A percentile compares a stretch with the other conserved stretches of the same genome.
phyloP scores from a whole-genome alignment of 2,113 vertebrate species.

The Gymnobelideus leadbeateri region DNA sequence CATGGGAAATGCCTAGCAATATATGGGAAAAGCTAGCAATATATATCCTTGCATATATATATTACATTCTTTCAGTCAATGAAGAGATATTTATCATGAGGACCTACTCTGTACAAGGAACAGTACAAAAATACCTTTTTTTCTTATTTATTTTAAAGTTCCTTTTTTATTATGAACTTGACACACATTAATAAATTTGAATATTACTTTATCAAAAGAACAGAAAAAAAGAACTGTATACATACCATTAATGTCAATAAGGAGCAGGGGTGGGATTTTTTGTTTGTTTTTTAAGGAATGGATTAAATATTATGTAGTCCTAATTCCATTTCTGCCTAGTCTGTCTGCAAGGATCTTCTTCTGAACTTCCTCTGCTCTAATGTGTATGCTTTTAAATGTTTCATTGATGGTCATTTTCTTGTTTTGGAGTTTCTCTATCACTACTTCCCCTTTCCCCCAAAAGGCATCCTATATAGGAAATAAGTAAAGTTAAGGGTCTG shows the following conservation, averaged over 20 bases:
- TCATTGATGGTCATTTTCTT: not conserved
- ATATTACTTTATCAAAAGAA: not conserved
- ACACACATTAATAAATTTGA: not conserved
- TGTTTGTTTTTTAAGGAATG: not conserved
- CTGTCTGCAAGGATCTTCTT: no score
- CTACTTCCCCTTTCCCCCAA: not conserved
- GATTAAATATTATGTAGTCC: no score
- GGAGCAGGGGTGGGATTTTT: not conserved
- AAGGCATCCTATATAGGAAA: not conserved
- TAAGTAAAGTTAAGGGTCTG: not conserved
- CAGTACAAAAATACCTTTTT: not conserved
- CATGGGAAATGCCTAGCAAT: not conserved
- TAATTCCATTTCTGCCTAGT: not conserved
- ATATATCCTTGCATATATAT: not conserved
- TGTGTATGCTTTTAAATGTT: not conserved
- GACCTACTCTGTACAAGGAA: not conserved
- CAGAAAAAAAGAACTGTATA: not conserved
- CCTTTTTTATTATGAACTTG: not conserved
- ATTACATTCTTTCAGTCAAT: not conserved
- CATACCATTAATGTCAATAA: not conserved
- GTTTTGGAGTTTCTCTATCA: not conserved
- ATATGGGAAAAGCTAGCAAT: no score
- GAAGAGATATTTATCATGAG: not conserved
- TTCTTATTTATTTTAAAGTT: not conserved
- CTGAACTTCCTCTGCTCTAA: not conserved